Evolutionary conservation across 2,797 vertebrate species (phyloP).

Genomic region (Euthynnus affinis): DNA sequence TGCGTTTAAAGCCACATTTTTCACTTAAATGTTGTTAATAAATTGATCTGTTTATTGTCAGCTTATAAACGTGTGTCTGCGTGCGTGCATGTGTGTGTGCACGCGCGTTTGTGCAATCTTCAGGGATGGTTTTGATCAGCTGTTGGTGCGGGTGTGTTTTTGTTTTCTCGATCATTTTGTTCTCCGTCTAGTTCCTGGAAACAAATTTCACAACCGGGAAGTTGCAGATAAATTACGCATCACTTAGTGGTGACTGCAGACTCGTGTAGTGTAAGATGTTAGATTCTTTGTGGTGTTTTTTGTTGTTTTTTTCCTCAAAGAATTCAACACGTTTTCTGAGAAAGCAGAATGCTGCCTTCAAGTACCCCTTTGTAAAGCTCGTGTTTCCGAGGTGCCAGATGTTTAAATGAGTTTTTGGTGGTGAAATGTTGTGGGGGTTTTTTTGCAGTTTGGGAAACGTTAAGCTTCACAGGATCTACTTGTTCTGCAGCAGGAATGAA

Average conservation of each 20-base stretch:
- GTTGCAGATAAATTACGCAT: not conserved
- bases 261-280: not conserved
- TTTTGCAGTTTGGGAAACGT: too few relatives aligned
- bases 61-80: not conserved
- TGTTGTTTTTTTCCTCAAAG: not conserved
- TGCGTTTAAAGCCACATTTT: not conserved
- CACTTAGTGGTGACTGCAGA: not conserved
- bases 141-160: not conserved
- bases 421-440: too few relatives aligned
- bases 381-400: too few relatives aligned
- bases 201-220: not conserved
- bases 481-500: too few relatives aligned
- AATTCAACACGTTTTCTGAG: conserved; percentile 11
- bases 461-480: too few relatives aligned
- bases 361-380: not conserved
- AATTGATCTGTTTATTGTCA: too few relatives aligned
- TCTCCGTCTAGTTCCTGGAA: conserved; percentile 46
- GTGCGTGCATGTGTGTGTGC: not conserved
- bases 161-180: conserved; percentile 28
- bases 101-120: too few relatives aligned
- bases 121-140: not conserved
- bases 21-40: too few relatives aligned
- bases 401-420: too few relatives aligned
- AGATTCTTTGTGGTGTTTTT: not conserved
- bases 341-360: conserved; percentile 36